Evolutionary conservation across 1,140 invertebrate species (phyloP).

Genomic region (Drosophila gunungcola): DNA sequence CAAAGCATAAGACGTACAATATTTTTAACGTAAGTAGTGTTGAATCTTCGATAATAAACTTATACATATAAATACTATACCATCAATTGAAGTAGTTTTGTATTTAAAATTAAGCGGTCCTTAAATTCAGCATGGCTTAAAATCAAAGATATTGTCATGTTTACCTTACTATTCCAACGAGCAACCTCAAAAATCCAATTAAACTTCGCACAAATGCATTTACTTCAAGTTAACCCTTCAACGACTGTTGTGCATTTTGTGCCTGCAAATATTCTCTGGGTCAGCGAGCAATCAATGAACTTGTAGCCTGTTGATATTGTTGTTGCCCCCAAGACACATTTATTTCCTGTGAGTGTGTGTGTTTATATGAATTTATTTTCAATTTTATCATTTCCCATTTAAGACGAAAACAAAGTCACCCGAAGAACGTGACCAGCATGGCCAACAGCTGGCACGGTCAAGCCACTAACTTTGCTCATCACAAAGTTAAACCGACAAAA

Average conservation of each 20-base stretch:
- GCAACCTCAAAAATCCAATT: constrained; percentile 31
- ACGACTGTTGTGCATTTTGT: constrained; percentile 26
- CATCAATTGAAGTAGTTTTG: constrained; percentile 1
- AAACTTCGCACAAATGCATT: constrained; percentile 27
- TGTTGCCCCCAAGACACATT: constrained; percentile 29
- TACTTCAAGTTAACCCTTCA: constrained; percentile 13
- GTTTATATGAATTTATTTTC: constrained; percentile 72
- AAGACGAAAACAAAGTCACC: constrained; percentile 82
- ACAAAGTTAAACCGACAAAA: constrained; percentile 64
- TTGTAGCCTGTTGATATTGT: constrained; percentile 43
- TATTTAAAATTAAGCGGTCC: no score
- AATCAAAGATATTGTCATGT: background rate
- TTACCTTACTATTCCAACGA: background rate
- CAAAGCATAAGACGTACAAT: constrained; percentile 76
- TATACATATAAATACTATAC: constrained; percentile 41
- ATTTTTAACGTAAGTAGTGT: constrained; percentile 81
- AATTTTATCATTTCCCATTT: constrained; percentile 82
- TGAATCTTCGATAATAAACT: constrained; percentile 77
- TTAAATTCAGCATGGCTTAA: no score
- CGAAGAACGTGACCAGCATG: constrained; percentile 73
- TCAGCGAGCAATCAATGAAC: constrained; percentile 53
- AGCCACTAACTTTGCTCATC: constrained; percentile 76
- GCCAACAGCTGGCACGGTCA: constrained; percentile 62
- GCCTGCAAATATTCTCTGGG: constrained; percentile 28
- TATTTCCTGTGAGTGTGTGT: constrained; percentile 30